Conservation (phyloP, 2,113 vertebrate genomes). For the Corythoichthys intestinalis region DNA sequence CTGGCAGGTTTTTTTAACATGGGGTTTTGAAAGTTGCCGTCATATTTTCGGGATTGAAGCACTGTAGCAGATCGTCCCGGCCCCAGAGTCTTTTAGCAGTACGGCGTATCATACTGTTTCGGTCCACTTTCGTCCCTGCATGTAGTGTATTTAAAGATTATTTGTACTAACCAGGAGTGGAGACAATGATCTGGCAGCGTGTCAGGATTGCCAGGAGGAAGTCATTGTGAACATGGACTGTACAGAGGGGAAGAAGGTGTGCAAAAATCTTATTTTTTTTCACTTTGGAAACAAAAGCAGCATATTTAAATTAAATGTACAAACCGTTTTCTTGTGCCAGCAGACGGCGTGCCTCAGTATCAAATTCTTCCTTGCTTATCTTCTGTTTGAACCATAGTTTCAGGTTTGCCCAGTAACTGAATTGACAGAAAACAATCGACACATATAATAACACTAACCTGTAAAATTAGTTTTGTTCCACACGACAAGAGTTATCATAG, state of each 20-base stretch:
- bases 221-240: constrained; percentile 96
- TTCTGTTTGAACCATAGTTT: constrained; percentile 99
- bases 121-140: too few species aligned
- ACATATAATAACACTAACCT: background rate
- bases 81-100: too few species aligned
- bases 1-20: too few species aligned
- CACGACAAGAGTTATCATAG: background rate
- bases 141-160: too few species aligned
- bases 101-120: too few species aligned
- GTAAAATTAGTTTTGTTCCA: background rate
- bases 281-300: background rate
- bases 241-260: constrained; percentile 10
- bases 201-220: constrained; percentile 97
- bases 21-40: too few species aligned
- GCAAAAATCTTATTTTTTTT: background rate
- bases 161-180: constrained; percentile 82
- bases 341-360: constrained; percentile 89
- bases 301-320: constrained; percentile 1
- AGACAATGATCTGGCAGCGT: constrained; percentile 93
- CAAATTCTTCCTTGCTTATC: constrained; percentile 98
- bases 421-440: background rate
- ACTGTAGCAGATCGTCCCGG: too few species aligned
- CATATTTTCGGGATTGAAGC: too few species aligned
- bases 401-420: constrained; percentile 95
- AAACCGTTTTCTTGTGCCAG: constrained; percentile 91